A percentile compares a stretch with the other conserved stretches of the same genome.
phyloP scores from a whole-genome alignment of 2,888 invertebrate species.

The Chouioia cunea region DNA sequence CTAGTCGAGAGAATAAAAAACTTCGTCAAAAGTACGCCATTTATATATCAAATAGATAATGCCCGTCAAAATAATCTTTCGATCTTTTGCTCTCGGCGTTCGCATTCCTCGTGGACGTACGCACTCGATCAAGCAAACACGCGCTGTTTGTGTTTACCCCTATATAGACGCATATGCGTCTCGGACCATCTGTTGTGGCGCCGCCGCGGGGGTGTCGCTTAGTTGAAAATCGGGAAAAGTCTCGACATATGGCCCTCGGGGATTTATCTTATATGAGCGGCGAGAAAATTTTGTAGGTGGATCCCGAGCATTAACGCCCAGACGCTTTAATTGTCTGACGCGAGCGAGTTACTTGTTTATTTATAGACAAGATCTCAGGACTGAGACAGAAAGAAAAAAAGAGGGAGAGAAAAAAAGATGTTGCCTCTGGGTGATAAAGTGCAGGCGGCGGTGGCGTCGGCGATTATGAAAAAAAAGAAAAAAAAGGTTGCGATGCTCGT shows the following conservation, averaged over 20 bases:
- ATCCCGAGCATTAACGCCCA: background rate
- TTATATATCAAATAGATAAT: too few relatives aligned
- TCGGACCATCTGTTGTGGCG: constrained; percentile 59
- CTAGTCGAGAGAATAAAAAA: too few relatives aligned
- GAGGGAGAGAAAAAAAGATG: constrained; percentile 6
- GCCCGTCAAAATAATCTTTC: constrained; percentile 3
- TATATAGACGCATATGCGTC: constrained; percentile 7
- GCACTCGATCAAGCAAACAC: background rate
- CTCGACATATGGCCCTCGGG: constrained; percentile 64
- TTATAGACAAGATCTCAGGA: background rate
- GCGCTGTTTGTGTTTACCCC: constrained; percentile 13
- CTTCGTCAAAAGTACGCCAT: too few relatives aligned
- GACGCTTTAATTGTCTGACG: background rate
- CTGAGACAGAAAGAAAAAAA: too few relatives aligned
- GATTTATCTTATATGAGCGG: constrained; percentile 51
- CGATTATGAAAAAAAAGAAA: too few relatives aligned
- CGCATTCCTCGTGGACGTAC: background rate
- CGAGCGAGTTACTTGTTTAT: constrained; percentile 20
- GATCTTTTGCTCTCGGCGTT: background rate
- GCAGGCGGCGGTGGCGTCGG: background rate
- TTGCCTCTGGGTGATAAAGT: constrained; percentile 18
- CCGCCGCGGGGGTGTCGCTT: constrained; percentile 32
- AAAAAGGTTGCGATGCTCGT: background rate
- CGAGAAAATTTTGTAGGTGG: constrained; percentile 21
- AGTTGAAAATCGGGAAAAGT: constrained; percentile 60